Base-by-base conservation (phyloP, 2,113 vertebrate genomes). In the Stegastes partitus region DNA sequence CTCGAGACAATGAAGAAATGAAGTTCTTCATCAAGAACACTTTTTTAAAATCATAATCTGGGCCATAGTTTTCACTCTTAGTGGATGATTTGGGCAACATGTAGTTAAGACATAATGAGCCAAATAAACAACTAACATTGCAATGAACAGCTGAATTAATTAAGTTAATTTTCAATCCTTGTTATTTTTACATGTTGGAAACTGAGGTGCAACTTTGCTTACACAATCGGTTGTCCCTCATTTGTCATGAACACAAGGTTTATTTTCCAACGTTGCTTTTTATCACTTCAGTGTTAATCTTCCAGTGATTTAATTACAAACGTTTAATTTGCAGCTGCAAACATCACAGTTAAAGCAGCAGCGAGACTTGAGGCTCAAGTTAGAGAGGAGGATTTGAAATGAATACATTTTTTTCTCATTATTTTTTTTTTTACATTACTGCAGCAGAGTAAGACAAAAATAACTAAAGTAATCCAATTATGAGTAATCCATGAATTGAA, bases 401-500 rank as follows among this genome's bases (percentile, higher is more conserved):
- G 8, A 8, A 34, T 34, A 34, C 6, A 34, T 9, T 37, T 39
- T n/a, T 72, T 51, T 42, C 47, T 62, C 15, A 34, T 34, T 44
- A 18, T 53, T 23, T 34, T 25, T 45, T 56, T 42, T 56, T 50
- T 21, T 0, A 51, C n/a, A 76, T 69, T 44, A 58, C 1, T 0
- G 3, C 18, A 68, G 59, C 44, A 66, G 68, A 77, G 25, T 14
- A 74, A 69, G 22, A 69, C 59, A 87, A 74, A 68, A 74, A 61
- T 66, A 76, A 72, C 74, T 61, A 74, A 87, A 79, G 63, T 87
- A 85, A 88, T 87, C 82, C 75, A 90, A 87, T 86, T 88, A 92
- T 68, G 50, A 76, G 76, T 85, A 80, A 87, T 87, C 73, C 79
- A 81, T 71, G 69, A 68, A 42, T 71, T 76, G 68, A 64, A 70